Evolutionary conservation across 2,113 vertebrate species (phyloP).

Genomic region (Noturus placidus): DNA sequence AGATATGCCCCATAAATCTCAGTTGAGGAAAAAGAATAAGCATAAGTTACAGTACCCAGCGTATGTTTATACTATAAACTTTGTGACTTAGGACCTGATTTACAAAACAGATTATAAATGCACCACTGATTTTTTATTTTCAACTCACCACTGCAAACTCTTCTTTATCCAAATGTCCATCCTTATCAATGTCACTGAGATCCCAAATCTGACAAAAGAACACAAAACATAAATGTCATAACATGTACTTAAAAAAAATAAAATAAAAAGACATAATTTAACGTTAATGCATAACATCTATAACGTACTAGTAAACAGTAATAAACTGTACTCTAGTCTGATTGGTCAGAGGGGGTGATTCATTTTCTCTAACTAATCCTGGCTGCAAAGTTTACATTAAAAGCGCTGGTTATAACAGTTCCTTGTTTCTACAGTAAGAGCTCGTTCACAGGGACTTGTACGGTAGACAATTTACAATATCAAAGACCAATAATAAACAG

Average conservation of each 20-base stretch:
- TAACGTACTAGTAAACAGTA: not conserved
- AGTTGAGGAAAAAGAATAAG: not conserved
- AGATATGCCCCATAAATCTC: not conserved
- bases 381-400: not conserved
- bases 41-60: not conserved
- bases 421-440: not conserved
- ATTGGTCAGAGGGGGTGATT: not conserved
- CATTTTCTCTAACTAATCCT: not conserved
- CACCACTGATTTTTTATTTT: not conserved
- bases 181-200: conserved; percentile 94
- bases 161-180: conserved; percentile 93
- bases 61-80: not conserved
- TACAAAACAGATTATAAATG: not conserved
- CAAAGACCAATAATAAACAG: not conserved
- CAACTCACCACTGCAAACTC: conserved; percentile 91
- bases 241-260: not conserved
- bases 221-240: not conserved
- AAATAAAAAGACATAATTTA: not conserved
- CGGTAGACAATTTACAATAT: not conserved
- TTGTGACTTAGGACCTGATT: not conserved
- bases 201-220: conserved; percentile 87
- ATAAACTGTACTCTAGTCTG: not conserved
- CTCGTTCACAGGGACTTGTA: not conserved
- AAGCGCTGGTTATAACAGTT: not conserved
- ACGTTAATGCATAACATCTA: not conserved